Evolutionary conservation across 1,140 invertebrate genomes (phyloP), one percentile per base, ranked within the genome.

Genomic region (Magallana gigas): DNA sequence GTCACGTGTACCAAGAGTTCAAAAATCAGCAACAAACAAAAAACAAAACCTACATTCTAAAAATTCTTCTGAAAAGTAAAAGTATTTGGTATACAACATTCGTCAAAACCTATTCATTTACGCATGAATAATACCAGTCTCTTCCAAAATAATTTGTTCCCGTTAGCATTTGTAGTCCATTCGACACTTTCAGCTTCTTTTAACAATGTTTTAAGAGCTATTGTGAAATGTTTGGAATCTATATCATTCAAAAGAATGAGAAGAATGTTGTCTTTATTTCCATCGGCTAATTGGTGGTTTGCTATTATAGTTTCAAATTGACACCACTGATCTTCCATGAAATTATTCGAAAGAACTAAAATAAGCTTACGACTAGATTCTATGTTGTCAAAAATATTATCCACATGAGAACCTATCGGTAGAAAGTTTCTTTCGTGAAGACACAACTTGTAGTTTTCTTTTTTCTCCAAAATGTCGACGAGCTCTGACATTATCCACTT

Each of bases 361-460:
- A 96, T 93, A n/a, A 96, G 95, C 93, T 96, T 96, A 83, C 95
- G 95, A 92, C 96, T 96, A 62, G 95, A 94, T n/a, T 95, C 94
- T 59, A 96, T 95, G 90, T 95, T 95, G 84, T 95, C 95, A 29
- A 96, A 91, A 82, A 97, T 96, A 85, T 95, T 95, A 90, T 96
- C 96, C 0, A 95, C 96, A 84, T 96, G 96, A 83, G 97, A 96
- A 1, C 57, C 64, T 1, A 98, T 96, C 36, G 97, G 97, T 0
- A 97, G 97, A 91, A 98, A 97, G 93, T 98, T 98, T 23, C 98
- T 96, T 94, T 98, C 98, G 92, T 98, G 97, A 80, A 99, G 95
- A 93, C 98, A 98, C 76, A 98, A 95, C 94, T 98, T 97, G 94
- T 98, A 98, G 0, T 83, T 57, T 8, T 88, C 16, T 60, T 86